Evolutionary conservation across 2,888 invertebrate genomes (phyloP).

Genomic region (Sturmia bella): DNA sequence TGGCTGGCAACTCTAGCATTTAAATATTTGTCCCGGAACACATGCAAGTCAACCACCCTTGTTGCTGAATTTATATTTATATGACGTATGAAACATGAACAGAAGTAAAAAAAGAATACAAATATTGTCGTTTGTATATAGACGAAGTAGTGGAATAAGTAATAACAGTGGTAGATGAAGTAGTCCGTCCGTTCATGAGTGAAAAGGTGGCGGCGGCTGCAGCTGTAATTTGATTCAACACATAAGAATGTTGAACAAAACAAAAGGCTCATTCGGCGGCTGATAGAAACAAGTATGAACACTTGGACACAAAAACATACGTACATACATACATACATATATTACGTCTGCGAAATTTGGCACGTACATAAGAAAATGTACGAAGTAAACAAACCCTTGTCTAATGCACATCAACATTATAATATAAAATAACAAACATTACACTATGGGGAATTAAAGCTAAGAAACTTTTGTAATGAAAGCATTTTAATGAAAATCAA

Average conservation of each 20-base stretch:
- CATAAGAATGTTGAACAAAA: constrained; percentile 38
- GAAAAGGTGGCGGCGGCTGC: constrained; percentile 41
- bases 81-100: neutral
- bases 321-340: constrained; percentile 1
- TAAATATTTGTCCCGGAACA: constrained; percentile 52
- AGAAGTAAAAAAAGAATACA: constrained; percentile 33
- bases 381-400: constrained; percentile 46
- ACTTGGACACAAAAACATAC: neutral
- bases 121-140: constrained; percentile 26
- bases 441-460: neutral
- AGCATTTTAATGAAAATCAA: no score
- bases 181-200: neutral
- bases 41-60: constrained; percentile 48
- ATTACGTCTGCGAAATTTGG: no score
- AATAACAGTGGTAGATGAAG: constrained; percentile 2
- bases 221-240: constrained; percentile 66
- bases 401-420: neutral
- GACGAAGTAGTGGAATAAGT: constrained; percentile 6
- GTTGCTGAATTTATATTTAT: neutral
- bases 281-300: constrained; percentile 47
- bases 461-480: no score
- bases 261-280: constrained; percentile 43
- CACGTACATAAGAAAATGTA: neutral
- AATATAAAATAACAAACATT: neutral
- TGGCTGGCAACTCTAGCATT: constrained; percentile 54